Base-by-base conservation (phyloP, 2,113 vertebrate genomes). In the Pseudorhombus dupliciocellatus region DNA sequence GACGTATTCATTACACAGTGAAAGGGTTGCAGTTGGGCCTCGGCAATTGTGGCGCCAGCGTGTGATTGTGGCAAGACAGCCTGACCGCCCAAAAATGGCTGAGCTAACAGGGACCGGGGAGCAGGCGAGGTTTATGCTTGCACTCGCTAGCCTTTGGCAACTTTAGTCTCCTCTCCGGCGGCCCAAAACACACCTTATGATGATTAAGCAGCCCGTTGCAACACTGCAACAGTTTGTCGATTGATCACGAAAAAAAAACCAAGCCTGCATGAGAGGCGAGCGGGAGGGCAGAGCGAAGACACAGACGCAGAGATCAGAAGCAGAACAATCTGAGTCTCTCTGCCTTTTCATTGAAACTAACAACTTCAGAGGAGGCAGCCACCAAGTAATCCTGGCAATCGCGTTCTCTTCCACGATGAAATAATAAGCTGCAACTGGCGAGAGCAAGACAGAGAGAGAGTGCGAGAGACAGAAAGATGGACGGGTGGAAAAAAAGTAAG, bases 41-140 rank as follows among this genome's bases (percentile, higher is more conserved):
- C 72, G 79, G 81, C 88, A 83, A 93, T 93, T 92, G 93, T 95
- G 96, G 94, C 92, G 92, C 95, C 95, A 97, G 94, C 56, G 18
- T 95, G 91, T 94, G 95, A 97, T 97, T 98, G 95, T 96, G 96
- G 97, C 91, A 97, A 97, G 96, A 97, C 94, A 3, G 93, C 85
- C 94, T 95, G 95, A 96, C 97, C 96, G 90, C 95, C 75, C 87
- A 88, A 94, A 98, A 96, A 96, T 91, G 95, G 95, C 96, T 96
- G 95, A 96, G 94, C 94, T 95, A 94, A 96, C 94, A 96, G 92
- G 89, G 93, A 85, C 62, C 77, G 90, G 88, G 84, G 84, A 84
- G 79, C 63, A 77, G 88, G 90, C 90, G 87, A 92, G 91, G 84
- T 87, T 90, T 92, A 83, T 85, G 91, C 91, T 92, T 80, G 81